Percentiles rank a stretch among this genome's conserved stretches.
phyloP scores from a whole-genome alignment of 1,140 invertebrate species.

The Apis florea region DNA sequence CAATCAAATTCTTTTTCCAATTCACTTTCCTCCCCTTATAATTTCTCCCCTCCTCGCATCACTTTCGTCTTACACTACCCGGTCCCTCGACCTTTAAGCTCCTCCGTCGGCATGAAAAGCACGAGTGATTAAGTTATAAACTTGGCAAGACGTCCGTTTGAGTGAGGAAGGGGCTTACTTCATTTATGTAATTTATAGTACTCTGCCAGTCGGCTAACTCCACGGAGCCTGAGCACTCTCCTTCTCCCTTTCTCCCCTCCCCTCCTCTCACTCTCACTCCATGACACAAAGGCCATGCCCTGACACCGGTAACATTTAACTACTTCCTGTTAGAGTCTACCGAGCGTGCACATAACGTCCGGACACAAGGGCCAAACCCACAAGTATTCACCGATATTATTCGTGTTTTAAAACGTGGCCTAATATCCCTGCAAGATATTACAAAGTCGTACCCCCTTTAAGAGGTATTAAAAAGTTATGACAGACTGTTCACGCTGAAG shows the following conservation, averaged over 20 bases:
- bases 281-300: conserved; percentile 64
- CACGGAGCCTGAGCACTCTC: conserved; percentile 53
- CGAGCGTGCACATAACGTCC: conserved; percentile 45
- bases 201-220: conserved; percentile 65
- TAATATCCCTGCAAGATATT: conserved; percentile 33
- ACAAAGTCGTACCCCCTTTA: conserved; percentile 45
- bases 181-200: conserved; percentile 77
- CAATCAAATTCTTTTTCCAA: neutral
- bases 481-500: conserved; percentile 16
- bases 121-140: conserved; percentile 74
- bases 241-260: too few species aligned
- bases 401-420: conserved; percentile 45
- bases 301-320: conserved; percentile 74
- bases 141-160: conserved; percentile 72
- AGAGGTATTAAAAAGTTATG: conserved; percentile 35
- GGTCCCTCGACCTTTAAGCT: conserved; percentile 48
- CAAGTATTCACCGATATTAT: conserved; percentile 50
- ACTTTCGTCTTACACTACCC: conserved; percentile 29
- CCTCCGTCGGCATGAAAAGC: conserved; percentile 53
- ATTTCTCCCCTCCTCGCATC: neutral
- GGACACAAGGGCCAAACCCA: conserved; percentile 13
- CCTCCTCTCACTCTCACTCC: neutral
- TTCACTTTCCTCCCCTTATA: neutral
- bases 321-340: conserved; percentile 63
- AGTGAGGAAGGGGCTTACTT: conserved; percentile 68